Base-by-base conservation (phyloP, 2,888 invertebrate species). In the Platycnemis pennipes region DNA sequence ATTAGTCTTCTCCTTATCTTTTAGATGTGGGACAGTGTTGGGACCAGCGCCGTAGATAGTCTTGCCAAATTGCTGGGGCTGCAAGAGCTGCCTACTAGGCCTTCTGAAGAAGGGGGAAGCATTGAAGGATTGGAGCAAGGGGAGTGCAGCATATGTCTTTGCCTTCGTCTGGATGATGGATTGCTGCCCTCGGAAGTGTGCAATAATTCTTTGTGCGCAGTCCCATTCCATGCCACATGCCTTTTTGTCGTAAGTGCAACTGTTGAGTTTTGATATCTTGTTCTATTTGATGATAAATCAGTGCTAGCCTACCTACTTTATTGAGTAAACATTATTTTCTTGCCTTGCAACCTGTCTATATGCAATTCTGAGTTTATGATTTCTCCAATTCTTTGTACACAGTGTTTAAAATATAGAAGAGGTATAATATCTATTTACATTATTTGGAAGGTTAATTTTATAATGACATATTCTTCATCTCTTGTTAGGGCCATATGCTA, bases 91-190 rank as follows among this genome's bases (percentile, higher is more conserved):
- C 96, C 96, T 19, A 94, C 94, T 94, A 95, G 95, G 94, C 95
- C 95, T 22, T 44, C 22, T 0, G 94, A 94, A 87, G 94, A 94
- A 2, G 94, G 53, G 77, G 46, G 86, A 49, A 95, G 16, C 16
- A 26, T 95, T 19, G 95, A 94, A n/a, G 95, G 95, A 26, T 95
- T 95, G 31, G 86, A 96, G 44, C 95, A 96, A 94, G 96, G 96
- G 5, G 96, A 96, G 95, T 97, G 97, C 95, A 96, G 96, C 88
- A 96, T 97, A 95, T 97, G 97, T 95, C 96, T 96, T 94, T 96
- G 96, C 0, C 95, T 95, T 26, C 95, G 96, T 44, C 95, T 96
- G n/a, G 91, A 91, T 37, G 95, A 96, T 89, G 96, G 96, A 1
- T 96, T 96, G 95, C 95, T 96, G 63, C 96, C 96, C 0, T 96